Conservation (phyloP, 2,797 vertebrate genomes). For the Tapera naevia region DNA sequence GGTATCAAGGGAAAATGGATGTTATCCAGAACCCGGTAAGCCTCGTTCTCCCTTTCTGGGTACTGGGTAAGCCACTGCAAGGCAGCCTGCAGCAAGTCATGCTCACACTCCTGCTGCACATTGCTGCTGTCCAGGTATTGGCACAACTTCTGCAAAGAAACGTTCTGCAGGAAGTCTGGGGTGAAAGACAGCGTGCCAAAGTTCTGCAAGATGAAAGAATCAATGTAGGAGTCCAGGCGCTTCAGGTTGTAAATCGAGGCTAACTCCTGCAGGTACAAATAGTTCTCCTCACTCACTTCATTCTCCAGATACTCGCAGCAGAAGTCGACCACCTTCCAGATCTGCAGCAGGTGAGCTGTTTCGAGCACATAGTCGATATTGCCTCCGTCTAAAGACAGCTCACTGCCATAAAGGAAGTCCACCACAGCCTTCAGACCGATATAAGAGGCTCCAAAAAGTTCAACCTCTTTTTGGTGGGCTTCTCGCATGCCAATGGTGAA, state of each 20-base stretch:
- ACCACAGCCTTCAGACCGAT: conserved; percentile 88
- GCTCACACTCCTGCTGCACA: conserved; percentile 89
- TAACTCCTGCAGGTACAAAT: conserved; percentile 91
- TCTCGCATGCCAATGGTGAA: conserved; percentile 96
- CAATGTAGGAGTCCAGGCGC: conserved; percentile 87
- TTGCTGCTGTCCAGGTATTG: conserved; percentile 85
- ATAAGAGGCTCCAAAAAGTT: conserved; percentile 88
- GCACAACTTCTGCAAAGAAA: conserved; percentile 85
- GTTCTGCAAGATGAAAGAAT: conserved; percentile 86
- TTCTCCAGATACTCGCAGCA: conserved; percentile 94
- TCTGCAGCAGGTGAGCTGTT: conserved; percentile 92
- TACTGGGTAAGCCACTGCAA: conserved; percentile 90
- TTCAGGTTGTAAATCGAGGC: conserved; percentile 92
- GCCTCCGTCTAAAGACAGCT: conserved; percentile 87
- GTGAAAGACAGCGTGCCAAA: conserved; percentile 88
- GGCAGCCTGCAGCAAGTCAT: conserved; percentile 85
- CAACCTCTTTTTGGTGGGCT: conserved; percentile 89
- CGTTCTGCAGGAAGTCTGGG: conserved; percentile 83
- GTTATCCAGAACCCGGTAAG: conserved; percentile 84
- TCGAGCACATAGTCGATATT: conserved; percentile 90
- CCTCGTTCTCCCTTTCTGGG: conserved; percentile 80
- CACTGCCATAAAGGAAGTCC: conserved; percentile 91
- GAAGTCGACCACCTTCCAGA: conserved; percentile 93
- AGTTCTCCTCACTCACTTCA: conserved; percentile 92
- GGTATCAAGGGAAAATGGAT: conserved; percentile 91